Percentiles rank a stretch among this genome's conserved stretches.
Conservation (phyloP, 1,140 invertebrate genomes). For the Drosophila seguyi region DNA sequence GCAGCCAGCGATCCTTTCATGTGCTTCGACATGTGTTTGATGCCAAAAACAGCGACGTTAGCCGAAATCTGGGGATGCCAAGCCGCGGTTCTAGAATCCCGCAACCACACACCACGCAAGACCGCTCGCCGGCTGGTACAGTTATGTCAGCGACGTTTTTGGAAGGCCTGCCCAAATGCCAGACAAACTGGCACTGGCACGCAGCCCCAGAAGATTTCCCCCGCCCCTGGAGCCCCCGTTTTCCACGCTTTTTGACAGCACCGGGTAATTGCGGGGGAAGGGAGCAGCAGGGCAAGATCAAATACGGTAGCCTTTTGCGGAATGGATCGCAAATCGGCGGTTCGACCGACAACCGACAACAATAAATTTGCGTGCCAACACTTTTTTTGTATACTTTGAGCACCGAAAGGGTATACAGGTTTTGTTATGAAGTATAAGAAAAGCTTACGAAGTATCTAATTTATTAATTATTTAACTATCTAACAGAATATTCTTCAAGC, state of each 20-base stretch:
- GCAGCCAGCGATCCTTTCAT: slow-evolving; percentile 68
- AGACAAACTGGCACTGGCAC: slow-evolving; percentile 77
- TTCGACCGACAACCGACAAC: slow-evolving; percentile 65
- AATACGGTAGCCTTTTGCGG: slow-evolving; percentile 81
- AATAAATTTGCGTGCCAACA: slow-evolving; percentile 83
- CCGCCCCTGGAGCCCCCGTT: not conserved
- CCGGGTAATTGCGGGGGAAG: too few relatives aligned
- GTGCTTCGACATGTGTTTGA: slow-evolving; percentile 80
- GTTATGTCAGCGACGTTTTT: slow-evolving; percentile 81
- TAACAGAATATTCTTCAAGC: too few relatives aligned
- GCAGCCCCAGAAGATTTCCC: slow-evolving; percentile 40
- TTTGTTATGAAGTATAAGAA: not conserved
- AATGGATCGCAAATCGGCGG: slow-evolving; percentile 58
- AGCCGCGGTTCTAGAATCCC: slow-evolving; percentile 51
- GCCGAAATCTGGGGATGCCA: slow-evolving; percentile 70
- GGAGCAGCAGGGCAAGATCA: slow-evolving; percentile 46
- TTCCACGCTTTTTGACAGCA: slow-evolving; percentile 4
- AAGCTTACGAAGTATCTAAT: too few relatives aligned
- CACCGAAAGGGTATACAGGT: slow-evolving; percentile 35
- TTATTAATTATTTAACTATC: too few relatives aligned
- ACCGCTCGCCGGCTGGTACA: slow-evolving; percentile 49
- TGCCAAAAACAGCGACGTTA: slow-evolving; percentile 81
- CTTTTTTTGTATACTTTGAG: slow-evolving; percentile 43
- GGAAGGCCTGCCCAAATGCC: slow-evolving; percentile 75
- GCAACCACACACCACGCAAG: slow-evolving; percentile 56